phyloP scores from a whole-genome alignment of 2,113 vertebrate species.

The Chlorocebus sabaeus region DNA sequence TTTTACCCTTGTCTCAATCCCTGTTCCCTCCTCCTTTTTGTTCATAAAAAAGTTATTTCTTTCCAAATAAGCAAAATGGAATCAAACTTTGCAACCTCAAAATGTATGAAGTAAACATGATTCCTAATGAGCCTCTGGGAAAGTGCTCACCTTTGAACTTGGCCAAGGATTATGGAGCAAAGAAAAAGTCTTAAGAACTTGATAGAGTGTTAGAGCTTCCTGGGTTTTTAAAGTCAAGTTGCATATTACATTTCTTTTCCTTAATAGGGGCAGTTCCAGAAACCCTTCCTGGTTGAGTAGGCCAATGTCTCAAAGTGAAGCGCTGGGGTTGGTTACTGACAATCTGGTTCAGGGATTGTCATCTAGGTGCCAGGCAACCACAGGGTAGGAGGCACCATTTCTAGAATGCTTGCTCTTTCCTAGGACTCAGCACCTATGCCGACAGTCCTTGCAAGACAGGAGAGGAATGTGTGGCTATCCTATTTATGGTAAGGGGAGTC shows the following conservation, averaged over 20 bases:
- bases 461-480: background rate
- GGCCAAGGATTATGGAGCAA: slow-evolving; percentile 72
- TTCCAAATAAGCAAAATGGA: slow-evolving; percentile 60
- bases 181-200: slow-evolving; percentile 77
- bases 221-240: slow-evolving; percentile 62
- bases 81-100: slow-evolving; percentile 75
- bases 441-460: background rate
- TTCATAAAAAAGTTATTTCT: slow-evolving; percentile 40
- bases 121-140: slow-evolving; percentile 82
- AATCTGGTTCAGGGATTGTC: background rate
- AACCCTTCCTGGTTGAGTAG: slow-evolving; percentile 36
- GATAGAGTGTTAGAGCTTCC: slow-evolving; percentile 79
- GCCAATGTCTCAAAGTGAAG: slow-evolving; percentile 34
- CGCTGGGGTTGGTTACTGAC: background rate
- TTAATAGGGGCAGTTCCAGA: slow-evolving; percentile 66
- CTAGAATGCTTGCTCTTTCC: slow-evolving; percentile 14
- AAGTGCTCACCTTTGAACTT: slow-evolving; percentile 84
- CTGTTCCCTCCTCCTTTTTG: background rate
- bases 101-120: slow-evolving; percentile 76
- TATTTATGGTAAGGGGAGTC: background rate
- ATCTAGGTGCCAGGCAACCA: slow-evolving; percentile 20
- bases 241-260: slow-evolving; percentile 59
- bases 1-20: background rate
- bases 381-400: background rate
- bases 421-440: background rate